Evolutionary conservation across 64 coral and sea anemone species (phyloP).

Genomic region (Cladopsammia gracilis): DNA sequence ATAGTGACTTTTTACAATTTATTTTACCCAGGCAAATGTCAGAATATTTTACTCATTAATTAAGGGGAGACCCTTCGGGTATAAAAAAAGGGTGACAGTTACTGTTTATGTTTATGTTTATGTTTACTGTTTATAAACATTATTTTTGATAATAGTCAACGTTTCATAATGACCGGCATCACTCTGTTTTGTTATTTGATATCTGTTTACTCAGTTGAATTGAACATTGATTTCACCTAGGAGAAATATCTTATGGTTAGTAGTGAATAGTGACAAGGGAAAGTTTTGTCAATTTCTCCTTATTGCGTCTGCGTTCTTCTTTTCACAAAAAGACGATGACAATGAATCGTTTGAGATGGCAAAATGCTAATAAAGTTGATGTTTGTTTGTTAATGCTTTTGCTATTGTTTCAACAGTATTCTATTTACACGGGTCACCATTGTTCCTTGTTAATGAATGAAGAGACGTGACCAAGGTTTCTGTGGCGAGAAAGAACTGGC

Average conservation of each 20-base stretch:
- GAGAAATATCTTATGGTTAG: not conserved
- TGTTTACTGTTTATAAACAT: too few species aligned
- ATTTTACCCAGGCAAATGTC: conserved; percentile 7
- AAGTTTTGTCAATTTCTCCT: not conserved
- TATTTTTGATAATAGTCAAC: conserved; percentile 1
- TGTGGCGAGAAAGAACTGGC: conserved; percentile 21
- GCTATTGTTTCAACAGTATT: conserved; percentile 34
- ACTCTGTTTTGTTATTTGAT: conserved; percentile 9
- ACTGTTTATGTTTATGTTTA: conserved; percentile 8
- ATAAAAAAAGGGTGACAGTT: conserved; percentile 26
- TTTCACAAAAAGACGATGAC: not conserved
- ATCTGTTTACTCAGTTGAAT: conserved; percentile 30
- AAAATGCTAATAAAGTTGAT: conserved; percentile 43
- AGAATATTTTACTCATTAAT: not conserved
- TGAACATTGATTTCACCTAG: conserved; percentile 24
- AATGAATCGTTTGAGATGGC: not conserved
- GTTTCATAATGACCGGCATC: not conserved
- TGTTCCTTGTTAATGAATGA: conserved; percentile 32
- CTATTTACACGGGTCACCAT: conserved; percentile 7
- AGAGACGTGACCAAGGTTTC: conserved; percentile 20
- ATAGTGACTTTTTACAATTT: conserved; percentile 38
- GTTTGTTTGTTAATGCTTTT: conserved; percentile 30
- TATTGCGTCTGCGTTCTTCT: too few species aligned
- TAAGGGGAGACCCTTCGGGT: not conserved
- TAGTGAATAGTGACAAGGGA: conserved; percentile 24